These are phyloP conservation scores for Hemiprocne comata DNA, from an alignment of 2,113 vertebrate species.

Conservation along the genomic window DNA sequence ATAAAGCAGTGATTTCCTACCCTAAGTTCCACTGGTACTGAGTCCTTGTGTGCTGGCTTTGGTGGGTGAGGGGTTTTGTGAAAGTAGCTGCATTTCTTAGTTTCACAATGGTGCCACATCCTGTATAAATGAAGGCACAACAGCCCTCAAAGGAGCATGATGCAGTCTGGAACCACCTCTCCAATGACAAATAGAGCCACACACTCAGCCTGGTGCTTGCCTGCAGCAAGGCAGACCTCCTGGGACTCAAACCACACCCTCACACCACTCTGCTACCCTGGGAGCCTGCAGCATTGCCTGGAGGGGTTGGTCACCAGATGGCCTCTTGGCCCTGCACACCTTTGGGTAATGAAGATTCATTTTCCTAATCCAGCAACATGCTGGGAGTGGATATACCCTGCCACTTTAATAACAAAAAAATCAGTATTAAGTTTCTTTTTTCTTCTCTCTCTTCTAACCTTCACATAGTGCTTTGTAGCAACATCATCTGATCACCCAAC, in stretches of 20 bases:
- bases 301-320: background rate
- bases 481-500: background rate
- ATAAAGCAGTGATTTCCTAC: background rate
- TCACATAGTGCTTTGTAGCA: background rate
- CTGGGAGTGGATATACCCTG: background rate
- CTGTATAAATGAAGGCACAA: background rate
- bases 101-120: fast-evolving
- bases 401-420: background rate
- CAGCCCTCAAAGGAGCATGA: background rate
- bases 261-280: background rate
- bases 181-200: fast-evolving
- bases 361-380: background rate
- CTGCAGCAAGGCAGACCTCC: background rate
- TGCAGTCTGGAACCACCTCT: background rate
- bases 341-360: background rate
- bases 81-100: background rate
- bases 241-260: background rate
- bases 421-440: background rate
- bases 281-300: background rate
- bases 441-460: background rate
- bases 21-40: no score
- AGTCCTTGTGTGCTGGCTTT: background rate
- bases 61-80: background rate
- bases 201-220: fast-evolving
- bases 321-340: background rate